Base-by-base conservation (phyloP, 2,888 invertebrate genomes). In the Megamerina dolium region DNA sequence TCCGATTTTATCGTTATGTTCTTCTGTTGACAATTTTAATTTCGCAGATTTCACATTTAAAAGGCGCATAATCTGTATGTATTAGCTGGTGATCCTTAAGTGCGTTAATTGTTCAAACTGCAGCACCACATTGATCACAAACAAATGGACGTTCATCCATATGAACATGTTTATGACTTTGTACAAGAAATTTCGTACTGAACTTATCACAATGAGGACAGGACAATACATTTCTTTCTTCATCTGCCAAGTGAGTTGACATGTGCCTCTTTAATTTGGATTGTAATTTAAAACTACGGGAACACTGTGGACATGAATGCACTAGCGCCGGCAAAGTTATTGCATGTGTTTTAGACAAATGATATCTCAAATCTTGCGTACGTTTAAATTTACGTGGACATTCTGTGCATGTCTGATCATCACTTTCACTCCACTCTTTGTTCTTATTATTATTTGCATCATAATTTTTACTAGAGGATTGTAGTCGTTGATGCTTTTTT, bases 81-180 rank as follows among this genome's bases (percentile, higher is more conserved):
- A 66, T 70, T 1, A 73, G 60, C 48, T 72, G 63, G 46, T 75
- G 75, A 45, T 72, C 73, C 48, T 73, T 73, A 2, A 75, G 56
- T 2, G 73, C 70, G 10, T 70, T 70, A 42, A 68, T 66, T 5
- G 73, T 72, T 3, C 68, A 66, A 35, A 73, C 73, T 9, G 70
- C 66, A 37, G 70, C 65, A 0, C 73, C 73, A 52, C 75, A 75
- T 40, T 72, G 67, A 46, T 74, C 73, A 46, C 75, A 75, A 17
- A 73, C 70, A 46, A 72, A 74, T 0, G 72, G 73, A 13, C 72
- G 58, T 19, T 65, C 66, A 9, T 63, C 63, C 5, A 60, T 56
- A 21, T 70, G 69, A 30, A 64, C 58, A 2, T 61, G 53, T 27
- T 60, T 61, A 21, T 66, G 64, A 1, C 53, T 48, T 34, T 60